A percentile compares a stretch with the other conserved stretches of the same genome.
These are phyloP conservation scores for Ylistrum balloti DNA, from an alignment of 1,140 invertebrate species.

Conservation along the genomic window DNA sequence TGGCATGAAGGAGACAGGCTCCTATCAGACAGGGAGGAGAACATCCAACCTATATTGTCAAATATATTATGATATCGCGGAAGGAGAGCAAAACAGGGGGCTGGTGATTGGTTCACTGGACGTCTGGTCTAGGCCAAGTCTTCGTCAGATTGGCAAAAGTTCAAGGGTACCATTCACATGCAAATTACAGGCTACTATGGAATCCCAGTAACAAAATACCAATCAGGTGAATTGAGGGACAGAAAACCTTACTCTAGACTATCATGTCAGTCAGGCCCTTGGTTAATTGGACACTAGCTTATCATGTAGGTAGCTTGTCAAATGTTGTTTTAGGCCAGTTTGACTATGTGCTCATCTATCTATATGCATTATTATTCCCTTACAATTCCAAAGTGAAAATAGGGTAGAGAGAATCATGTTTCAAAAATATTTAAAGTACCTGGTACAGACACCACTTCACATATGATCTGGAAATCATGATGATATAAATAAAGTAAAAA, in stretches of 20 bases:
- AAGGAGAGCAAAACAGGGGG: background rate
- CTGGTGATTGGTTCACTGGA: background rate
- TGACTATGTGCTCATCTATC: background rate
- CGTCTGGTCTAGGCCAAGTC: background rate
- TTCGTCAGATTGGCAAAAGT: background rate
- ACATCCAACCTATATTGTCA: background rate
- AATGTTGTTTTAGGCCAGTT: background rate
- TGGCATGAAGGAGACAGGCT: background rate
- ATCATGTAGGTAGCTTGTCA: conserved; percentile 33
- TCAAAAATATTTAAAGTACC: too few relatives aligned
- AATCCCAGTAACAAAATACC: conserved; percentile 17
- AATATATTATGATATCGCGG: background rate
- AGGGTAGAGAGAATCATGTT: too few relatives aligned
- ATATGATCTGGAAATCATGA: too few relatives aligned
- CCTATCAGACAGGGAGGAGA: background rate
- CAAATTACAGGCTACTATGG: conserved; percentile 30
- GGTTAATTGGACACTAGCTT: background rate
- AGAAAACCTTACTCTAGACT: background rate
- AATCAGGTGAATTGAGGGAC: background rate
- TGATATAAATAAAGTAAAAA: too few relatives aligned
- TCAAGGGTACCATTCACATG: conserved; percentile 23
- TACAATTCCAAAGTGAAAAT: too few relatives aligned
- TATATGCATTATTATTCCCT: too few relatives aligned
- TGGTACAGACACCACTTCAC: too few relatives aligned
- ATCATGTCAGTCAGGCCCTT: background rate